Percentiles rank a stretch among this genome's conserved stretches.
Conservation (phyloP, 2,113 vertebrate species). For the Scomber colias region DNA sequence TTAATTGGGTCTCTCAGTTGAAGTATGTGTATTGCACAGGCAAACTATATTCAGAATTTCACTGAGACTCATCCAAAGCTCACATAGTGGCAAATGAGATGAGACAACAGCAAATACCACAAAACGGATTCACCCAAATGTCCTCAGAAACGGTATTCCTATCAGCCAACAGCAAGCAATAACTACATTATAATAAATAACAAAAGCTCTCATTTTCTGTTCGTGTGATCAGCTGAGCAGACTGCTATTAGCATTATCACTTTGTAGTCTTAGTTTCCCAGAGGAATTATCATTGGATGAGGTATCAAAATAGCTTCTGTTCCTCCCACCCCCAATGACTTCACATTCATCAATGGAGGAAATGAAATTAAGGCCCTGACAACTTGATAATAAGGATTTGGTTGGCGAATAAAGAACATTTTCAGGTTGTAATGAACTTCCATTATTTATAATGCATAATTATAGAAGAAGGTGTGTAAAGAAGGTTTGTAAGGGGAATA, state of each 20-base stretch:
- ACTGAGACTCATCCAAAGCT: neutral
- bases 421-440: constrained; percentile 61
- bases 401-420: constrained; percentile 70
- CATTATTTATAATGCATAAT: constrained; percentile 69
- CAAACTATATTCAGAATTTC: neutral
- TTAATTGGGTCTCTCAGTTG: neutral
- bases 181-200: constrained; percentile 44
- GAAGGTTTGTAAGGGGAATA: constrained; percentile 6
- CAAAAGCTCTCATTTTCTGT: constrained; percentile 44
- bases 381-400: constrained; percentile 77
- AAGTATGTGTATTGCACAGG: neutral
- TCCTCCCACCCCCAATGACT: constrained; percentile 60
- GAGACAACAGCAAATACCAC: constrained; percentile 15
- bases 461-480: constrained; percentile 44
- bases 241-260: constrained; percentile 61
- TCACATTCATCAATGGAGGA: constrained; percentile 78
- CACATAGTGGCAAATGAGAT: constrained; percentile 15
- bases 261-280: constrained; percentile 60
- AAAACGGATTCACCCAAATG: constrained; percentile 11
- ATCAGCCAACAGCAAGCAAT: constrained; percentile 26
- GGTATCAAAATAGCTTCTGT: constrained; percentile 71
- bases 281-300: constrained; percentile 67
- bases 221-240: constrained; percentile 65
- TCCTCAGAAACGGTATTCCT: constrained; percentile 9
- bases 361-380: constrained; percentile 74